Evolutionary conservation across 2,888 invertebrate genomes (phyloP).

Genomic region (Opisthograptis luteolata): DNA sequence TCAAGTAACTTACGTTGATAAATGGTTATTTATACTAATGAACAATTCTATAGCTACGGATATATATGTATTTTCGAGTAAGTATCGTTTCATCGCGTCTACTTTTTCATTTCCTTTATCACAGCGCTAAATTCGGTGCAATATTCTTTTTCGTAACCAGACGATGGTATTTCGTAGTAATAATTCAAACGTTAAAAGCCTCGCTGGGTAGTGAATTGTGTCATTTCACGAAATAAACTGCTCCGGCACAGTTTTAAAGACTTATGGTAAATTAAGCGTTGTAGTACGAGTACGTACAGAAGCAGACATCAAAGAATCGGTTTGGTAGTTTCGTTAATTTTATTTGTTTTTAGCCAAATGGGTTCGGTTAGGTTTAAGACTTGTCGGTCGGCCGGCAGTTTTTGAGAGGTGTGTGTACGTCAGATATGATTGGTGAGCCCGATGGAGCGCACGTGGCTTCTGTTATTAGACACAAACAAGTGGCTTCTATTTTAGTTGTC

Average conservation of each 20-base stretch:
- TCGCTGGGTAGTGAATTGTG: conserved; percentile 52
- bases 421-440: conserved; percentile 64
- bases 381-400: conserved; percentile 20
- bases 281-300: conserved; percentile 38
- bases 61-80: conserved; percentile 33
- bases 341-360: conserved; percentile 49
- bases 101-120: conserved; percentile 14
- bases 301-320: conserved; percentile 57
- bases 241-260: conserved; percentile 63
- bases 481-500: conserved; percentile 55
- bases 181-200: conserved; percentile 50
- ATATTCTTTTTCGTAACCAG: conserved; percentile 39
- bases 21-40: conserved; percentile 55
- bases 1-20: conserved; percentile 62
- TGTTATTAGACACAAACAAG: conserved; percentile 52
- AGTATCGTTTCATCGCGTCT: conserved; percentile 26
- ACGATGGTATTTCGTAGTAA: conserved; percentile 32
- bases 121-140: conserved; percentile 6
- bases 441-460: conserved; percentile 54
- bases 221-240: conserved; percentile 65
- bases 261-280: conserved; percentile 58
- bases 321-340: conserved; percentile 33
- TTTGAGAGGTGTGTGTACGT: conserved; percentile 38
- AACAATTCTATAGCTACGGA: conserved; percentile 39
- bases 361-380: conserved; percentile 28